Conservation (phyloP, 1,140 invertebrate genomes). For the Tenebrio molitor region DNA sequence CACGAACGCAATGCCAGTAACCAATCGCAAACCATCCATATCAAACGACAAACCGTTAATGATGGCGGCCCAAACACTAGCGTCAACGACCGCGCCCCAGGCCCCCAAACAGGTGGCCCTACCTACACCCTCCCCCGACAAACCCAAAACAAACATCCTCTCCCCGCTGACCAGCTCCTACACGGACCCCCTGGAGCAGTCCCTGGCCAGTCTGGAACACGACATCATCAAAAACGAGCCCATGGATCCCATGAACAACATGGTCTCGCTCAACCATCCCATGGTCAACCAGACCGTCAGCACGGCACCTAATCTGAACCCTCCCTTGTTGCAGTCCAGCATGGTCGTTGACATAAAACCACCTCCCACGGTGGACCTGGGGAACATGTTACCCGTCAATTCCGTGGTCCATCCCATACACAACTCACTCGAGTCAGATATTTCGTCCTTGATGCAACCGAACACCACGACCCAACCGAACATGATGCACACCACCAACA, state of each 20-base stretch:
- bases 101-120: constrained; percentile 66
- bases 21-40: constrained; percentile 41
- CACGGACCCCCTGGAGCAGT: constrained; percentile 76
- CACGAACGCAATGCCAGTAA: constrained; percentile 22
- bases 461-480: constrained; percentile 35
- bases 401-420: constrained; percentile 59
- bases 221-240: constrained; percentile 71
- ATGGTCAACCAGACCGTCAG: constrained; percentile 45
- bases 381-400: constrained; percentile 56
- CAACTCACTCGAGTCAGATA: constrained; percentile 62
- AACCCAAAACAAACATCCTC: constrained; percentile 62
- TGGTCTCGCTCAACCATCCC: constrained; percentile 58
- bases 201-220: constrained; percentile 75
- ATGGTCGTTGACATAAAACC: constrained; percentile 32
- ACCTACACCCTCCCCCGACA: constrained; percentile 63
- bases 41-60: constrained; percentile 45
- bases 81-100: constrained; percentile 54
- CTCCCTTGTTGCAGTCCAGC: constrained; percentile 53
- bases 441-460: constrained; percentile 51
- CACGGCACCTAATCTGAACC: constrained; percentile 50
- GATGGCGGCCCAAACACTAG: neutral
- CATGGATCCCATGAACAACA: constrained; percentile 59
- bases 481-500: constrained; percentile 65
- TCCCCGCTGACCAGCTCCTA: constrained; percentile 64
- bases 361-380: constrained; percentile 45